Percentiles rank a stretch among this genome's conserved stretches.
phyloP scores from a whole-genome alignment of 2,797 vertebrate genomes.

The Lepus townsendii region DNA sequence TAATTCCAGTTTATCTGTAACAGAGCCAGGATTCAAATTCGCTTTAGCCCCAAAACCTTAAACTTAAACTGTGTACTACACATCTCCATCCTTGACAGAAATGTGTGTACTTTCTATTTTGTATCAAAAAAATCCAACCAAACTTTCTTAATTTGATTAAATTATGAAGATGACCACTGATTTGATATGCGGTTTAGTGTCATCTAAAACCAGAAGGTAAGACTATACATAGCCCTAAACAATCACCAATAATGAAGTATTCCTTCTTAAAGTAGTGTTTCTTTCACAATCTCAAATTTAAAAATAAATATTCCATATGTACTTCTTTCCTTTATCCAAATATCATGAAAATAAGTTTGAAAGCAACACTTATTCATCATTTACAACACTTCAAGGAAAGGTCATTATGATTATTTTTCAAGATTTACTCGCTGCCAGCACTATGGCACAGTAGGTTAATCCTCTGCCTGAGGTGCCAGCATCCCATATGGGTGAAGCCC shows the following conservation, averaged over 20 bases:
- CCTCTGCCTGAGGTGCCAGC: too few species aligned
- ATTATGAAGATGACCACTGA: not conserved
- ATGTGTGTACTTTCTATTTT: not conserved
- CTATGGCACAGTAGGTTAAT: too few species aligned
- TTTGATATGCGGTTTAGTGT: not conserved
- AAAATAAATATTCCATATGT: conserved; percentile 25
- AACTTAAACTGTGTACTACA: not conserved
- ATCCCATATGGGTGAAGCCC: too few species aligned
- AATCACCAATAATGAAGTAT: not conserved
- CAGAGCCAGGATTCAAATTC: conserved; percentile 9
- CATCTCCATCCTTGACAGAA: not conserved
- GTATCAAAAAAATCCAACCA: conserved; percentile 14
- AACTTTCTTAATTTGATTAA: conserved; percentile 2
- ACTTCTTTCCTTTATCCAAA: not conserved
- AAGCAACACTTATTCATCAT: not conserved
- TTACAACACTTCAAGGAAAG: not conserved
- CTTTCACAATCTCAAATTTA: conserved; percentile 3
- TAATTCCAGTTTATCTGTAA: not conserved
- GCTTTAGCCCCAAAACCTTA: not conserved
- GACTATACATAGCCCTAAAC: not conserved
- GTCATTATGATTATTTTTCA: too few species aligned
- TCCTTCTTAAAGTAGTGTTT: not conserved
- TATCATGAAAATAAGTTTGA: conserved; percentile 13
- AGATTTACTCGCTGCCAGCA: too few species aligned
- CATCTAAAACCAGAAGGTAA: conserved; percentile 9